Percentiles rank a stretch among this genome's conserved stretches.
phyloP scores from a whole-genome alignment of 1,140 invertebrate species.

The Eumeta japonica region DNA sequence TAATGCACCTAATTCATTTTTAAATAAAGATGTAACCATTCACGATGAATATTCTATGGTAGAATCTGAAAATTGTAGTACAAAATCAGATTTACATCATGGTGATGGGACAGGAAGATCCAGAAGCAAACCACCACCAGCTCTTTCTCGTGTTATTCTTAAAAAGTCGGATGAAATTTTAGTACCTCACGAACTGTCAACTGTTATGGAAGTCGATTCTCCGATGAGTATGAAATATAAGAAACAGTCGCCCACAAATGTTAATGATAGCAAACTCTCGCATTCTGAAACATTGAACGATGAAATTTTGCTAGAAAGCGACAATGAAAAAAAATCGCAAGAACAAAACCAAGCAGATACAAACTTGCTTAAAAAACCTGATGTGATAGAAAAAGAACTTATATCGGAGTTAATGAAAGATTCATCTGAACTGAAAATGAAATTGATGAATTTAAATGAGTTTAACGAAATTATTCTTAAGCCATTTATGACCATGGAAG shows the following conservation, averaged over 20 bases:
- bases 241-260: constrained; percentile 23
- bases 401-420: too few species aligned
- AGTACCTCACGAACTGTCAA: constrained; percentile 64
- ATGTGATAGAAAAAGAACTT: too few species aligned
- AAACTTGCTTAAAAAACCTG: constrained; percentile 13
- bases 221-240: constrained; percentile 49
- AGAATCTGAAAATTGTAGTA: background rate
- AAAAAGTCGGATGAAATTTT: constrained; percentile 34
- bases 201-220: constrained; percentile 65
- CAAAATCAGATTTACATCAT: background rate
- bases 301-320: background rate
- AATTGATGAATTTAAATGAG: constrained; percentile 45
- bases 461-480: constrained; percentile 50
- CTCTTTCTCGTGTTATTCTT: constrained; percentile 31
- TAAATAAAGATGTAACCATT: too few species aligned
- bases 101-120: constrained; percentile 8
- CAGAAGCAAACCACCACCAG: constrained; percentile 40
- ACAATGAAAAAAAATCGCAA: constrained; percentile 2
- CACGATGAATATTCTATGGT: too few species aligned
- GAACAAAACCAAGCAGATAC: background rate
- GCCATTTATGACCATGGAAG: constrained; percentile 48
- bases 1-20: too few species aligned
- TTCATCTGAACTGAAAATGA: constrained; percentile 38
- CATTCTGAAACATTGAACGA: background rate
- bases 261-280: constrained; percentile 13